These are phyloP conservation scores for Moxostoma hubbsi DNA, from an alignment of 2,797 vertebrate genomes.

Conservation along the genomic window DNA sequence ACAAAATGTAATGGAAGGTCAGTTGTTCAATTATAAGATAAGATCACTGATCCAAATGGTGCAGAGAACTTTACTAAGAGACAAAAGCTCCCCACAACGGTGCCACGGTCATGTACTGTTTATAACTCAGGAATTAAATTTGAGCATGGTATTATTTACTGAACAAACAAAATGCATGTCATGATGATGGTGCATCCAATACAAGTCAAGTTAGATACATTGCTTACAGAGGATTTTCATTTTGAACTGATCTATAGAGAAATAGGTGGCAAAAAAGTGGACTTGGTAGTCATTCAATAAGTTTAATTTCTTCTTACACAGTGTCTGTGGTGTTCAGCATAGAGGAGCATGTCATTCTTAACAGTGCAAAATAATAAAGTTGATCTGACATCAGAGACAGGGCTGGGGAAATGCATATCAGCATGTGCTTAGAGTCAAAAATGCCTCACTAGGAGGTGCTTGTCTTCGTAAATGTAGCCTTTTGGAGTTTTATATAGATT, in stretches of 20 bases:
- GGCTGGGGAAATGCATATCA: conserved; percentile 42
- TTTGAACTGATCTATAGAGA: background rate
- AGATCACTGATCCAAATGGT: conserved; percentile 50
- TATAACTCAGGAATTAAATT: background rate
- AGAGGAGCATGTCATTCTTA: conserved; percentile 76
- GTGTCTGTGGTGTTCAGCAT: conserved; percentile 78
- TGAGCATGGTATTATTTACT: background rate
- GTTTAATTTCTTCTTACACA: conserved; percentile 84
- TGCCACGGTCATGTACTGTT: background rate
- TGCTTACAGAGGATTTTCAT: conserved; percentile 11
- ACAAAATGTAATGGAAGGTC: conserved; percentile 40
- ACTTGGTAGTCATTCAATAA: conserved; percentile 49
- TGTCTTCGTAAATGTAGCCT: conserved; percentile 56
- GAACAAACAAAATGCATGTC: background rate
- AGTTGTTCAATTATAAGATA: conserved; percentile 63
- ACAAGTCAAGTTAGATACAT: too few species aligned
- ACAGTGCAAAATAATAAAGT: conserved; percentile 74
- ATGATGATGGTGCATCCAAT: background rate
- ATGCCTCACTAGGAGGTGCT: conserved; percentile 17
- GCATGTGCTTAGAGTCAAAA: conserved; percentile 55
- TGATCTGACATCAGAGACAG: conserved; percentile 79
- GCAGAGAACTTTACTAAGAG: background rate
- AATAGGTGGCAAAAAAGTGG: background rate
- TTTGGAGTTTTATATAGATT: conserved; percentile 31
- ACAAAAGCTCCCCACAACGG: background rate